Conservation (phyloP, 1,140 invertebrate genomes). For the Bactericera cockerelli region DNA sequence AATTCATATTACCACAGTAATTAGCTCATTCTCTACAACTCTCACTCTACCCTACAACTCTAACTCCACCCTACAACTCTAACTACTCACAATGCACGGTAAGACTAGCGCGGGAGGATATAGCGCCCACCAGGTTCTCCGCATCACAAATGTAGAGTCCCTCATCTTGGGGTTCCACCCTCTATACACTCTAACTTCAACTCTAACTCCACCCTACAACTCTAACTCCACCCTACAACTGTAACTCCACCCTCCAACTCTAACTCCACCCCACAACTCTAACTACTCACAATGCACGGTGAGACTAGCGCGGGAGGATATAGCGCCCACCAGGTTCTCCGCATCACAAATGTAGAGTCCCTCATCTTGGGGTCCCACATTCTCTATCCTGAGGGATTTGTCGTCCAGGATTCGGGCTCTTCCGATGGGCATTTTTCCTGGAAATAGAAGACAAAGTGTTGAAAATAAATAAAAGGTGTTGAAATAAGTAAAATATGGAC, state of each 20-base stretch:
- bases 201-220: too few species aligned
- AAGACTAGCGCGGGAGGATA: constrained; percentile 53
- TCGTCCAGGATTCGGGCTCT: constrained; percentile 55
- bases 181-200: too few species aligned
- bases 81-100: constrained; percentile 62
- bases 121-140: constrained; percentile 57
- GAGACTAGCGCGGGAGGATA: constrained; percentile 53
- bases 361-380: constrained; percentile 56
- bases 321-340: constrained; percentile 57
- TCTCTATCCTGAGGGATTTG: constrained; percentile 55
- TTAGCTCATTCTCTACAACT: too few species aligned
- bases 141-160: constrained; percentile 69
- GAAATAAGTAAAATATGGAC: too few species aligned
- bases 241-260: too few species aligned
- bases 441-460: too few species aligned
- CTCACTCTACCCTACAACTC: too few species aligned
- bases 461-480: too few species aligned
- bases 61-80: too few species aligned
- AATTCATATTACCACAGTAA: too few species aligned
- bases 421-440: constrained; percentile 63
- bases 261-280: too few species aligned
- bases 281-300: constrained; percentile 62
- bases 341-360: constrained; percentile 69
- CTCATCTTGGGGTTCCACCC: constrained; percentile 56
- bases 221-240: too few species aligned